Percentiles rank a stretch among this genome's conserved stretches.
Conservation (phyloP, 1,140 invertebrate species). For the Drosophila ohnishii region DNA sequence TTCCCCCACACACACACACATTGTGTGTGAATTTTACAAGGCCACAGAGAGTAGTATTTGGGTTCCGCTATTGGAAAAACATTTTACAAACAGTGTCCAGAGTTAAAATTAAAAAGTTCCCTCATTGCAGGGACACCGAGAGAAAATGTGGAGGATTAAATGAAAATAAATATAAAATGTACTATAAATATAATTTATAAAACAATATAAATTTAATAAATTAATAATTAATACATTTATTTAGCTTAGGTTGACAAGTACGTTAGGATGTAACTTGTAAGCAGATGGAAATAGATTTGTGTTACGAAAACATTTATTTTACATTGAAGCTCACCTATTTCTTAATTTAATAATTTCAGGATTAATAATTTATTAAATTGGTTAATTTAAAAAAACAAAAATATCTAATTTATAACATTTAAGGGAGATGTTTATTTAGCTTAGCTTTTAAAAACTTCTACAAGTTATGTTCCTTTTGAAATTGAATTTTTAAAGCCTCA, state of each 20-base stretch:
- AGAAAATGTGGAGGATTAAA: neutral
- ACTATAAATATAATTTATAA: too few species aligned
- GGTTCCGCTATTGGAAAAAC: slow-evolving; percentile 37
- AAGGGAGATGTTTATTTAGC: neutral
- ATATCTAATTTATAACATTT: neutral
- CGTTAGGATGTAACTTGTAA: neutral
- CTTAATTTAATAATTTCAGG: neutral
- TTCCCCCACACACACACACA: slow-evolving; percentile 6
- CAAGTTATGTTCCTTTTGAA: too few species aligned
- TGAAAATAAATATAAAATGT: too few species aligned
- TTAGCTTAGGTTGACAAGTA: neutral
- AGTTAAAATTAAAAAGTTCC: slow-evolving; percentile 57
- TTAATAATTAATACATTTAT: neutral
- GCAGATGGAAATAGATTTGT: neutral
- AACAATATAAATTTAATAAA: neutral
- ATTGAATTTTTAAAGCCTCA: neutral
- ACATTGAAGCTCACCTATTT: neutral
- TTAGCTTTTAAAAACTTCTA: neutral
- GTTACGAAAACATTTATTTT: neutral
- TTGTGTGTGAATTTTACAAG: slow-evolving; percentile 42
- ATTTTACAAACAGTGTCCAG: slow-evolving; percentile 36
- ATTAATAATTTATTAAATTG: neutral
- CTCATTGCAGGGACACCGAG: slow-evolving; percentile 43
- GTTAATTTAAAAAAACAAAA: neutral
- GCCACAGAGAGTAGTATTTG: slow-evolving; percentile 24